Evolutionary conservation across 2,888 invertebrate genomes (phyloP).

Genomic region (Flabesymbios commensalis): DNA sequence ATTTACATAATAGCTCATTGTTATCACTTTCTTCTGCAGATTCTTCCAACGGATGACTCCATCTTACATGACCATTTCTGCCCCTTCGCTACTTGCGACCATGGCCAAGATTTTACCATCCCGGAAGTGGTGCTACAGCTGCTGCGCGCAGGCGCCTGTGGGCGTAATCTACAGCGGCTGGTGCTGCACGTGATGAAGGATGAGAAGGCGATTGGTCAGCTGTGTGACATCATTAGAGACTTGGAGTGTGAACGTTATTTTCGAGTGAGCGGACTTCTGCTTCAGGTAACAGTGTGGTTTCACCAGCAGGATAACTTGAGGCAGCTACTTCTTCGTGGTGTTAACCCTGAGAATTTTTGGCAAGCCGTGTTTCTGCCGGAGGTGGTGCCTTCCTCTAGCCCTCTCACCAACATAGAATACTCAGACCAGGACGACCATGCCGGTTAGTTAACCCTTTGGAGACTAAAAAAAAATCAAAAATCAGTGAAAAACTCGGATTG

Average conservation of each 20-base stretch:
- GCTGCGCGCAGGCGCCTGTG: constrained; percentile 14
- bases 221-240: constrained; percentile 12
- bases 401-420: too few relatives aligned
- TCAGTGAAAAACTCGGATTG: too few relatives aligned
- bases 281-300: constrained; percentile 27
- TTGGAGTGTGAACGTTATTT: constrained; percentile 9
- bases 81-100: constrained; percentile 1
- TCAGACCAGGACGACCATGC: too few relatives aligned
- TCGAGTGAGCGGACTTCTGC: constrained; percentile 21
- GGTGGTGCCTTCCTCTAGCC: constrained; percentile 9
- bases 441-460: too few relatives aligned
- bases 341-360: constrained; percentile 25
- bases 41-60: constrained; percentile 19
- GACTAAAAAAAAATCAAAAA: too few relatives aligned
- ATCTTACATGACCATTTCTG: constrained; percentile 23
- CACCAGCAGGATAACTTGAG: constrained; percentile 14
- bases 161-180: constrained; percentile 14
- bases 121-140: constrained; percentile 12
- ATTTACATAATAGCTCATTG: too few relatives aligned
- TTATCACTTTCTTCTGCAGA: too few relatives aligned
- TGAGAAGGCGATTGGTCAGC: constrained; percentile 3
- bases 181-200: constrained; percentile 18
- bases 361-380: constrained; percentile 20
- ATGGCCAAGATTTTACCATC: not conserved
- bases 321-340: constrained; percentile 15